These are phyloP conservation scores for Lobophora halterata DNA, from an alignment of 2,888 invertebrate species.

Conservation along the genomic window DNA sequence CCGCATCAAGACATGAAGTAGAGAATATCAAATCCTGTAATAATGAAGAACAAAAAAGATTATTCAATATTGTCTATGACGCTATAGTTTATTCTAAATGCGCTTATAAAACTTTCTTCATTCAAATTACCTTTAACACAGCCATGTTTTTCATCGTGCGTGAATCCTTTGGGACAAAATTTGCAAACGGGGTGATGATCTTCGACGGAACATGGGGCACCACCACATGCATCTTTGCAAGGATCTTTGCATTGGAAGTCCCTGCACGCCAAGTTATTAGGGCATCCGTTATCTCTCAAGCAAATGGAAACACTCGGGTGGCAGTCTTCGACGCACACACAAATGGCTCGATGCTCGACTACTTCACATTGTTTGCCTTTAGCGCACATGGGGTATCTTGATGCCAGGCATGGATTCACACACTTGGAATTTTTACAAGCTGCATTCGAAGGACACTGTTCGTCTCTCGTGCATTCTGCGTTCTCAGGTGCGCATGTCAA, in stretches of 20 bases:
- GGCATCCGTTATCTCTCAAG: constrained; percentile 93
- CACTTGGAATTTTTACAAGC: constrained; percentile 92
- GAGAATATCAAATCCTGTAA: constrained; percentile 79
- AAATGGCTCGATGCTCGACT: constrained; percentile 91
- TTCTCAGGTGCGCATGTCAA: constrained; percentile 91
- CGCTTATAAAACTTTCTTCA: constrained; percentile 52
- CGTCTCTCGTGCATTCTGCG: constrained; percentile 88
- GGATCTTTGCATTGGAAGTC: constrained; percentile 95
- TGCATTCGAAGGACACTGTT: constrained; percentile 92
- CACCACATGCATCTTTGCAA: constrained; percentile 91
- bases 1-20: constrained; percentile 74
- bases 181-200: constrained; percentile 97
- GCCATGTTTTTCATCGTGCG: constrained; percentile 95
- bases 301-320: constrained; percentile 93
- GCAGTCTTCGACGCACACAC: constrained; percentile 93
- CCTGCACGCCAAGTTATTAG: constrained; percentile 90
- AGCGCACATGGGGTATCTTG: constrained; percentile 85
- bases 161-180: constrained; percentile 96
- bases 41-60: constrained; percentile 75
- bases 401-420: constrained; percentile 90
- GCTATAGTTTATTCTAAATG: constrained; percentile 61
- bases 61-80: constrained; percentile 71
- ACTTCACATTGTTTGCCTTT: constrained; percentile 93
- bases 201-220: constrained; percentile 95
- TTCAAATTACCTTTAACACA: constrained; percentile 95